Base-by-base conservation (phyloP, 2,888 invertebrate species). In the Elysia crispata region DNA sequence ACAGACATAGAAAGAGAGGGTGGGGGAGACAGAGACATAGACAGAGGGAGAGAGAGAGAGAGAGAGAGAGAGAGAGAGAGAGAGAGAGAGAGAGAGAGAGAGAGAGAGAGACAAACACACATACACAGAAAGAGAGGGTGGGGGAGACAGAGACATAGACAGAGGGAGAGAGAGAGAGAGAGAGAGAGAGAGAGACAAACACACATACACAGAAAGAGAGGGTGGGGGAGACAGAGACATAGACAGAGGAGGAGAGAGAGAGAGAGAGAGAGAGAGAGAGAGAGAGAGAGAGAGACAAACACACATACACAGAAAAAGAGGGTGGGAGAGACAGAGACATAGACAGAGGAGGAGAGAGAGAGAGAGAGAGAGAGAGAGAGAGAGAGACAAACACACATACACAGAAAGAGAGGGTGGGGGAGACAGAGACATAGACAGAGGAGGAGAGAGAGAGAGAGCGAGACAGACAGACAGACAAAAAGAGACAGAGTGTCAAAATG, bases 331-430 rank as follows among this genome's bases (percentile, higher is more conserved):
- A 67, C 28, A 25, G 70, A 33, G 33, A 70, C 8, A 70, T 13
- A 33, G 70, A 70, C 33, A 70, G 33, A 70, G 70, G 33, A 15
- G 33, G 70, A 70, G 33, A 70, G 70, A 50, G 25, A 50, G 54
- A 25, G 73, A 41, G 41, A 41, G 70, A 41, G 54, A 28, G 28
- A 25, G 54, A 31, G 33, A 31, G 69, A 31, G 31, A 31, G 30
- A 23, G 20, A 31, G 69, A 33, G 15, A 6, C 54, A 6, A 15
- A 60, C 3, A 60, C 3, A 60, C 3, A 60, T 60, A 23, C 5
- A 60, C 1, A 69, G 11, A 13, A 6, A 31, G 31, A 28, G 69
- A 31, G n/a, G 13, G 33, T 8, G 33, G n/a, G n/a, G 31, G 31
- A 11, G 23, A 11, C 23, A 20, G 49, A 23, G 41, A 18, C 1